phyloP scores from a whole-genome alignment of 2,888 invertebrate species.

The Tuberolachnus salignus region DNA sequence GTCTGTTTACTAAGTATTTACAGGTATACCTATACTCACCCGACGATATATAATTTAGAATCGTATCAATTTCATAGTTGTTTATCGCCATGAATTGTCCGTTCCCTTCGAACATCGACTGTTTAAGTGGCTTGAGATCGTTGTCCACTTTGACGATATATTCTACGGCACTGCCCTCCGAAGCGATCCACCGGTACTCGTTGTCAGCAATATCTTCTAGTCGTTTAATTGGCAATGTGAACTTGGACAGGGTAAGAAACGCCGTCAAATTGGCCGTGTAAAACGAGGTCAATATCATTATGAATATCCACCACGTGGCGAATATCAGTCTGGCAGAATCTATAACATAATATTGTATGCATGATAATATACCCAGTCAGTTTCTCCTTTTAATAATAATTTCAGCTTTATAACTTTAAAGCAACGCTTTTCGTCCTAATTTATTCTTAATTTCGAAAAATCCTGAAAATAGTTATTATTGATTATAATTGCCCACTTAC shows the following conservation, averaged over 20 bases:
- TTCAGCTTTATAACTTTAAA: too few species aligned
- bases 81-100: constrained; percentile 57
- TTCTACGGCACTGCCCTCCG: constrained; percentile 74
- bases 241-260: constrained; percentile 82
- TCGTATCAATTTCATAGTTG: constrained; percentile 37
- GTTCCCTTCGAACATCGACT: constrained; percentile 55
- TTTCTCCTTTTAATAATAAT: too few species aligned
- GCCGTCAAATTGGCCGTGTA: constrained; percentile 91
- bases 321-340: constrained; percentile 83
- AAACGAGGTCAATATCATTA: constrained; percentile 83
- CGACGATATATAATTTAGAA: constrained; percentile 55
- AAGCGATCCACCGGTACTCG: constrained; percentile 74
- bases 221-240: constrained; percentile 78
- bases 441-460: too few species aligned
- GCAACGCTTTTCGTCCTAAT: too few species aligned
- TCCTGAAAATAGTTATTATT: too few species aligned
- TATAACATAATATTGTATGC: constrained; percentile 63
- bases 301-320: constrained; percentile 92
- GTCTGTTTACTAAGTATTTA: too few species aligned
- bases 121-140: constrained; percentile 49
- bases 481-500: too few species aligned
- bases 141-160: constrained; percentile 66
- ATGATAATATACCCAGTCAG: too few species aligned
- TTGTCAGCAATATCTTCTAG: constrained; percentile 72
- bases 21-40: constrained; percentile 46